phyloP scores from a whole-genome alignment of 2,888 invertebrate species.

The Eugnorisma glareosa region DNA sequence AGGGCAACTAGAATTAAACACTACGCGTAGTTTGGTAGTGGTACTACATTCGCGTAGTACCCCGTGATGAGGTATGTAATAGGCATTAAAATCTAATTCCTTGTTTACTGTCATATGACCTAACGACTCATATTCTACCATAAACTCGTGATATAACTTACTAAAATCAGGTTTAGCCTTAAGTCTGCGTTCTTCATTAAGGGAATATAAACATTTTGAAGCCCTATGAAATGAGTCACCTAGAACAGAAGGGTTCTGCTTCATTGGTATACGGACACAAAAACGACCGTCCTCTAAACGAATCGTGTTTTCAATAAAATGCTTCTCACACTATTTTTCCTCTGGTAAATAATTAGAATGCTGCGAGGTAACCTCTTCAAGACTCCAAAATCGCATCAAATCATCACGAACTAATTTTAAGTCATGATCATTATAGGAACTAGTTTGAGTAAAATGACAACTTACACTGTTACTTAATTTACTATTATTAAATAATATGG shows the following conservation, averaged over 20 bases:
- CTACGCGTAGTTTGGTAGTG: too few relatives aligned
- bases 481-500: not conserved
- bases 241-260: not conserved
- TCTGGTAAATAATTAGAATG: not conserved
- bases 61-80: too few relatives aligned
- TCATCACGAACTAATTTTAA: not conserved
- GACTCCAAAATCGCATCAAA: not conserved
- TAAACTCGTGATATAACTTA: constrained; percentile 1
- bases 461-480: not conserved
- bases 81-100: too few relatives aligned
- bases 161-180: not conserved
- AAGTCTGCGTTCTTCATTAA: not conserved
- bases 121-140: not conserved
- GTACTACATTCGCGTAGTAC: too few relatives aligned
- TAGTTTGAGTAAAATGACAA: not conserved
- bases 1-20: too few relatives aligned
- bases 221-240: constrained; percentile 1
- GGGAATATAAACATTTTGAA: not conserved
- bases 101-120: too few relatives aligned
- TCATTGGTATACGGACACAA: not conserved
- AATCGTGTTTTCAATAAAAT: not conserved
- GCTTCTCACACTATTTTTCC: not conserved
- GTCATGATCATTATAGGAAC: not conserved
- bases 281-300: not conserved
- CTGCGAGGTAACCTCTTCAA: not conserved